Evolutionary conservation across 2,888 invertebrate species (phyloP), one percentile per base, ranked within the genome.

Genomic region (Crocallis elinguaria): DNA sequence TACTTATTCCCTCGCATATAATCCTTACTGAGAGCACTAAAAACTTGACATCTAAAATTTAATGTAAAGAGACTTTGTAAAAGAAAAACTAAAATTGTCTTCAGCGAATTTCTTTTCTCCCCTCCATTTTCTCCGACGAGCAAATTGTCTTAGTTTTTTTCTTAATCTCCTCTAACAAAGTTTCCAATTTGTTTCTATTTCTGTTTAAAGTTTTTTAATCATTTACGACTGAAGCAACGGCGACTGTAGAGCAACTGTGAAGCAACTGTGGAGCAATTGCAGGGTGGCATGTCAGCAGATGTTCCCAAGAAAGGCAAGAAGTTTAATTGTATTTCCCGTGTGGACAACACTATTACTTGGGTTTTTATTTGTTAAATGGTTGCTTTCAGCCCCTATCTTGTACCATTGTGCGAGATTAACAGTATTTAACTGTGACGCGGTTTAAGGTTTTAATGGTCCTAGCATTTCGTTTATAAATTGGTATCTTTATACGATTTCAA

Each of bases 291-390:
- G 30, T 13, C 32, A 16, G 17, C 39, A 42, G 36, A 33, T 25
- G 46, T 35, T 53, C 29, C 49, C 57, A n/a, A n/a, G n/a, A n/a
- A n/a, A n/a, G n/a, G 61, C 74, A 83, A 84, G 78, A 82, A 84
- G 73, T 80, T 79, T 82, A 84, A 85, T 84, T 83, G 78, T 67
- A 70, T 57, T 57, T 57, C 60, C 58, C 56, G 64, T 65, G 70
- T 68, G 66, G 66, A 73, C 62, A 64, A 65, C 58, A 78, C 75
- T 79, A 81, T 82, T 79, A 77, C 77, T 75, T 59, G 58, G 63
- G 75, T 75, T 77, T 80, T 78, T 69, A 62, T 57, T 54, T 32
- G 65, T 62, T 57, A 49, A 58, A 60, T 35, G 45, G 45, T 42
- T 49, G 55, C 43, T 49, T 58, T 55, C 48, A 41, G 49, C 54